Evolutionary conservation across 1,140 invertebrate genomes (phyloP).

Genomic region (Sipha flava): DNA sequence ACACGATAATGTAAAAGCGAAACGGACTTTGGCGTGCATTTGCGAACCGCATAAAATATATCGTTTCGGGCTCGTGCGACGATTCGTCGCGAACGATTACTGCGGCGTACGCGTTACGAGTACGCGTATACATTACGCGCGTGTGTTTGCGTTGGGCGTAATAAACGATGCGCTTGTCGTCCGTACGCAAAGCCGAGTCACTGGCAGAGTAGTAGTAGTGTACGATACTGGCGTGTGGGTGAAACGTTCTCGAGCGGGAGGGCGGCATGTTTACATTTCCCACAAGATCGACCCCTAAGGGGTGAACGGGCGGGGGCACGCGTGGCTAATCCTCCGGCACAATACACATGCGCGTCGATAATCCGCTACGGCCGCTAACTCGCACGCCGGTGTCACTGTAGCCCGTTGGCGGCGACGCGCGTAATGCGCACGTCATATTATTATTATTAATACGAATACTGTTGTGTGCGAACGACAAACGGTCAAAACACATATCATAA

Average conservation of each 20-base stretch:
- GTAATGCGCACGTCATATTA: not conserved
- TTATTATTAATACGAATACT: too few relatives aligned
- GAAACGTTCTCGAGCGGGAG: not conserved
- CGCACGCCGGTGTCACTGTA: not conserved
- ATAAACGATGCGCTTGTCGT: too few relatives aligned
- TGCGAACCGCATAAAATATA: not conserved
- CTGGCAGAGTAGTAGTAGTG: too few relatives aligned
- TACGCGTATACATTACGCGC: not conserved
- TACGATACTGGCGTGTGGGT: too few relatives aligned
- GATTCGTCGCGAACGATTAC: not conserved
- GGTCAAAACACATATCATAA: constrained; percentile 1
- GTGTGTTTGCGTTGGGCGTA: too few relatives aligned
- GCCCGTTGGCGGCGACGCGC: not conserved
- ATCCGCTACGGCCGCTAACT: constrained; percentile 7
- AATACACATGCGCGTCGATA: not conserved
- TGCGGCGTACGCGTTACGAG: not conserved
- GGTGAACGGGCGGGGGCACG: not conserved
- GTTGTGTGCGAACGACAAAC: not conserved
- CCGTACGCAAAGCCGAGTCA: too few relatives aligned
- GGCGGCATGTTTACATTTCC: constrained; percentile 25
- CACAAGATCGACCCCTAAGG: not conserved
- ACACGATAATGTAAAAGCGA: too few relatives aligned
- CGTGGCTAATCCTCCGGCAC: constrained; percentile 9
- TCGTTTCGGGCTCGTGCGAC: not conserved
- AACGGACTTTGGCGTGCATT: too few relatives aligned